Evolutionary conservation across 1,140 invertebrate genomes (phyloP).

Genomic region (Leptopilina boulardi): DNA sequence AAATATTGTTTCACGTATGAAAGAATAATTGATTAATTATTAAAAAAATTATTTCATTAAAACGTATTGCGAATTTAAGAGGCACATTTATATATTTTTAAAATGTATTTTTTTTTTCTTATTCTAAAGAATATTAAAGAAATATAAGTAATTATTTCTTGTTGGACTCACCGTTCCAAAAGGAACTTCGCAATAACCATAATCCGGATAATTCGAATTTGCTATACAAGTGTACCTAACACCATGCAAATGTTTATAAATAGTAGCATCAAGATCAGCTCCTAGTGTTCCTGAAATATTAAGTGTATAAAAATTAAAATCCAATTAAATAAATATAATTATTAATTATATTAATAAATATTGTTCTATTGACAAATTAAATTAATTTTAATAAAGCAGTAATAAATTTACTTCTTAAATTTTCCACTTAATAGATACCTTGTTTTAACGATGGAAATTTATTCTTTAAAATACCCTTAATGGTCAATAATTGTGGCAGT

Average conservation of each 20-base stretch:
- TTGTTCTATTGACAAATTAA: too few species aligned
- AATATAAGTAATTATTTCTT: background rate
- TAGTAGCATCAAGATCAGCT: constrained; percentile 78
- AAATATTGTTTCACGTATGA: too few species aligned
- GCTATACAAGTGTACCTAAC: constrained; percentile 81
- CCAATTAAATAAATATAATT: constrained; percentile 26
- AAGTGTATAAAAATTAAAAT: constrained; percentile 14
- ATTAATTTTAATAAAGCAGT: too few species aligned
- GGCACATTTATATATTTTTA: too few species aligned
- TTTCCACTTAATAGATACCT: too few species aligned
- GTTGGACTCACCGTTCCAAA: constrained; percentile 80
- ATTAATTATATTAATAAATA: constrained; percentile 8
- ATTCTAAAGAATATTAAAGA: background rate
- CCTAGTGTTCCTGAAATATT: constrained; percentile 78
- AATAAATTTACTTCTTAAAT: too few species aligned
- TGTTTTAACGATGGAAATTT: constrained; percentile 83
- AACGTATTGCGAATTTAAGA: too few species aligned
- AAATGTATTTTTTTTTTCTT: background rate
- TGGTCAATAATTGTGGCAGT: constrained; percentile 82
- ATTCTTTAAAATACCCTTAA: constrained; percentile 85
- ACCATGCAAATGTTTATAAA: constrained; percentile 81
- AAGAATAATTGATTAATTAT: too few species aligned
- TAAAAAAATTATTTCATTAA: too few species aligned
- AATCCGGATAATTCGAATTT: constrained; percentile 82
- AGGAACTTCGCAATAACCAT: constrained; percentile 80